Base-by-base conservation (phyloP, 2,113 vertebrate genomes). In the Triplophysa siluroides region DNA sequence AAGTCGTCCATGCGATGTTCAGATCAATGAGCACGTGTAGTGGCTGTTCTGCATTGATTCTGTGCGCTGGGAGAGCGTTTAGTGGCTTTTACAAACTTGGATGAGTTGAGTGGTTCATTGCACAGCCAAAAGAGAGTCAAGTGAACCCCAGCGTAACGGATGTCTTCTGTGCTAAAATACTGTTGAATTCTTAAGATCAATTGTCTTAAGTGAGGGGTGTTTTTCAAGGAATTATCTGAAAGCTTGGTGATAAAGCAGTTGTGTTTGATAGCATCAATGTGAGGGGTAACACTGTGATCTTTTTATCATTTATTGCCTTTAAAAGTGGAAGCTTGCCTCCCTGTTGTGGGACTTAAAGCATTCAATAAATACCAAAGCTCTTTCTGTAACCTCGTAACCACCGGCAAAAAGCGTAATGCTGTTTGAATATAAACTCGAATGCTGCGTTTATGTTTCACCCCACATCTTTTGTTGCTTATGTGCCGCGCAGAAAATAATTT, bases 31-130 rank as follows among this genome's bases (percentile, higher is more conserved):
- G 47, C 64, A 68, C 29, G 4, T 72, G 66, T 63, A 61, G 10
- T 29, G 50, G 73, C 33, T 18, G 14, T 64, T 74, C 72, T 67
- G 41, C 50, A 78, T 74, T 73, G 83, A 81, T 84, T 77, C 54
- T 75, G n/a, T 79, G 67, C 58, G 43, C 26, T 47, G 18, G 76
- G 24, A 3, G 33, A 38, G 63, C 64, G 60, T 83, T 73, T 65
- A 66, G 62, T 54, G 50, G 33, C 29, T 62, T 80, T 74, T 56
- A 74, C 63, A 67, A 69, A 74, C 26, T 68, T 33, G 54, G 54
- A 61, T 41, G 45, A 68, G 52, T 74, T 69, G 70, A 79, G 63
- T 60, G 52, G 23, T 21, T 66, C 67, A 21, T 6, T 60, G 60
- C 60, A 33, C 24, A 21, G 18, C 13, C 12, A 14, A 68, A 33